Conservation (phyloP, 2,113 vertebrate genomes). For the Peromyscus leucopus region DNA sequence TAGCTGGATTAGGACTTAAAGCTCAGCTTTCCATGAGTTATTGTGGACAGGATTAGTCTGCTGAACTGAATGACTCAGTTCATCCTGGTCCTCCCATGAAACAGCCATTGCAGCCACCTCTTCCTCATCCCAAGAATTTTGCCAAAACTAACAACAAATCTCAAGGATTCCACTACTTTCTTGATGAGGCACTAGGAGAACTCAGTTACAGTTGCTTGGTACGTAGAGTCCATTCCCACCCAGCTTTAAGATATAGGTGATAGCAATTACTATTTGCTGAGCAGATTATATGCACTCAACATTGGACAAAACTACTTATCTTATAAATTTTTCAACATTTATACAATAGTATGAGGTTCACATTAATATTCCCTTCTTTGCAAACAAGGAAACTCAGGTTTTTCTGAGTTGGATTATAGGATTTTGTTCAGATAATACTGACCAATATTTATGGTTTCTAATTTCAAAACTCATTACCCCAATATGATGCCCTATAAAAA, state of each 20-base stretch:
- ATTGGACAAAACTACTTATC: not conserved
- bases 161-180: constrained; percentile 17
- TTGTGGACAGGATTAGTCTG: constrained; percentile 33
- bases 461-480: not conserved
- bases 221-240: not conserved
- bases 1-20: constrained; percentile 27
- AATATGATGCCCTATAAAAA: not conserved
- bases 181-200: not conserved
- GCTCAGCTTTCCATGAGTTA: constrained; percentile 43
- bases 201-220: not conserved
- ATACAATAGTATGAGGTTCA: not conserved
- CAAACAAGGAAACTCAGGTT: not conserved
- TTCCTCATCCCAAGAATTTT: constrained; percentile 40
- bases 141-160: constrained; percentile 55
- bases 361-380: not conserved
- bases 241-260: not conserved
- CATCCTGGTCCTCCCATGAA: constrained; percentile 43
- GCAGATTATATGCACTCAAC: not conserved
- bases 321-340: not conserved
- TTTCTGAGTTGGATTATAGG: not conserved
- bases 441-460: not conserved
- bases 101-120: constrained; percentile 11
- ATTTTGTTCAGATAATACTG: not conserved
- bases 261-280: not conserved
- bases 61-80: constrained; percentile 60